Evolutionary conservation across 2,797 vertebrate species (phyloP), one percentile per base, ranked within the genome.

Genomic region (Oreochromis mossambicus): DNA sequence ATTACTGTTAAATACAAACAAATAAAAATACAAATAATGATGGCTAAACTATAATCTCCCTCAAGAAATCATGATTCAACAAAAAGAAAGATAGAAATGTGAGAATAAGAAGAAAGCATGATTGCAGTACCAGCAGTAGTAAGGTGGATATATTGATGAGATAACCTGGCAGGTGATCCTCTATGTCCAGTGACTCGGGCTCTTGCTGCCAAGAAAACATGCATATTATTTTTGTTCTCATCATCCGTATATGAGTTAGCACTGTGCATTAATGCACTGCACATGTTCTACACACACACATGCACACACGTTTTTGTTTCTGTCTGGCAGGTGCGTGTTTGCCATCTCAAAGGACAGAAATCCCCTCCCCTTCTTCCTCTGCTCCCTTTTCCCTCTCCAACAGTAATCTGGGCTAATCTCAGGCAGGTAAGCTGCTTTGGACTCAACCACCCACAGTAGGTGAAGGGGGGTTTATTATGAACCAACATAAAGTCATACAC

Each of bases 151-250:
- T 94, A 90, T 98, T 99, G 85, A 98, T 97, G 92, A 98, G 93
- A 79, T 97, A 99, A 86, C 98, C 98, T 63, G 97, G 96, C 87
- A 98, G 92, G 51, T 98, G 97, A 89, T 99, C 98, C 85, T 93
- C 98, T 96, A 98, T 97, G 3, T 95, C 97, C 90, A 99, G 93
- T 84, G 98, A 97, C 79, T 98, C 97, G 70, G 97, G 96, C 54
- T 95, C 94, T 76, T 56, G 88, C 94, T 96, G 92, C 78, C 3
- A 75, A 82, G 48, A 63, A 84, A 84, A 86, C 21, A 83, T 36
- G 54, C 8, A 75, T 21, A 63, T 85, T 83, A 88, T 3, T 70
- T 58, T 26, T 8, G 3, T 58, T 54, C 13, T 83, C 82, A 38
- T 80, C 52, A 51, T 7, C 1, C 2, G 17, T 5, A 36, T 38